Evolutionary conservation across 2,797 vertebrate species (phyloP), one percentile per base, ranked within the genome.

Genomic region (Allobates femoralis): DNA sequence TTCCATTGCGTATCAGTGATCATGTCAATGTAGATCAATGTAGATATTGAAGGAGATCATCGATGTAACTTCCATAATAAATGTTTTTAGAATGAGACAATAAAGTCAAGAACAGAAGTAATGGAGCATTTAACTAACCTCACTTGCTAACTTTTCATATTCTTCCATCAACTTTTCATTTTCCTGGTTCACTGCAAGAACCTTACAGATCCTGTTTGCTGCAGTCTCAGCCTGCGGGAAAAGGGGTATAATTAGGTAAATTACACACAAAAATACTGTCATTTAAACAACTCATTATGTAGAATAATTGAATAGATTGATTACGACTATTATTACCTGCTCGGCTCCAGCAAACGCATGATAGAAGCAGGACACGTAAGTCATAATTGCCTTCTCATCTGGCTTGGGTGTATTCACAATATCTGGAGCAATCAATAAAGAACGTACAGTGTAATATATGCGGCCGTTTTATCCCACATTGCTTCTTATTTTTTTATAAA

Each of bases 351-450:
- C 96, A 0, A 98, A 98, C 84, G 97, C 97, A 18, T 98, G 97
- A 90, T 98, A 98, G 93, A 98, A 98, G 92, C 97, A 98, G 90
- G 97, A 98, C 81, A 98, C 96, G 0, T 97, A 97, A 88, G 97
- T 98, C 97, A 98, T 98, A 92, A 98, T 96, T 91, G 97, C 97
- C 87, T 98, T 98, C 93, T 98, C 97, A 7, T 98, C 97, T 0
- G 97, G 97, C 89, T 97, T 97, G 58, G 97, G 97, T 55, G 97
- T 97, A 94, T 97, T 98, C 89, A 97, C 96, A 10, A 97, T 97
- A 90, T 98, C 97, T 98, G 88, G 1, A 55, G 82, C 28, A 6
- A 69, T 78, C 34, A 5, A 26, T 12, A 84, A 18, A 41, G 19
- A n/a, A 60, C 14, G 12, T 23, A 32, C 71, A n/a, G 8, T 18